phyloP scores from a whole-genome alignment of 2,888 invertebrate species.

The Limnephilus auricula region DNA sequence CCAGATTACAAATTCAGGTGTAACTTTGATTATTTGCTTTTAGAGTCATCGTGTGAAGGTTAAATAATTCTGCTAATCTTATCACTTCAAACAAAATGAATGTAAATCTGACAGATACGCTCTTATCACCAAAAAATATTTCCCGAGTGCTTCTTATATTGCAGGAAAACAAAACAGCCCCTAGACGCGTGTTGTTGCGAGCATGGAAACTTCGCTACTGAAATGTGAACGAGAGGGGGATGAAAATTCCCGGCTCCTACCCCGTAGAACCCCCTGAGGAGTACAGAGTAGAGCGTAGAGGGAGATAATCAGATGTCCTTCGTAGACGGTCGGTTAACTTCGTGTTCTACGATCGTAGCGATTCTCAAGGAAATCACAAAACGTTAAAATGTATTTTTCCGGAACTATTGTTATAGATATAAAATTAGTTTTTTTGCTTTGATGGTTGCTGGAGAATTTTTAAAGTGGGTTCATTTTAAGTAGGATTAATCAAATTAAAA shows the following conservation, averaged over 20 bases:
- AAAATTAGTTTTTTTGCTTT: not conserved
- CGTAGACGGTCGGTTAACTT: constrained; percentile 67
- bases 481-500: too few relatives aligned
- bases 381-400: not conserved
- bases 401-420: not conserved
- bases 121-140: constrained; percentile 34
- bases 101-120: constrained; percentile 2
- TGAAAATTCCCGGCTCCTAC: constrained; percentile 68
- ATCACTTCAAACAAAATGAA: not conserved
- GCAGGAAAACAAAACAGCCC: constrained; percentile 14
- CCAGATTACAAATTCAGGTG: not conserved
- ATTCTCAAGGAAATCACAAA: not conserved
- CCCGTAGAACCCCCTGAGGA: not conserved
- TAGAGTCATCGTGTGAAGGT: not conserved
- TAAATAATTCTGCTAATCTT: constrained; percentile 22
- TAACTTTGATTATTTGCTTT: not conserved
- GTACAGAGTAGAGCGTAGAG: constrained; percentile 23
- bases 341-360: constrained; percentile 66
- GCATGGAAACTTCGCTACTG: constrained; percentile 73
- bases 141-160: not conserved
- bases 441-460: not conserved
- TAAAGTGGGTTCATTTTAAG: not conserved
- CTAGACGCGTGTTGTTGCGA: constrained; percentile 70
- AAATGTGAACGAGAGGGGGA: constrained; percentile 76
- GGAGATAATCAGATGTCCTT: constrained; percentile 44